Evolutionary conservation across 2,113 vertebrate genomes (phyloP).

Genomic region (Echinops telfairi): DNA sequence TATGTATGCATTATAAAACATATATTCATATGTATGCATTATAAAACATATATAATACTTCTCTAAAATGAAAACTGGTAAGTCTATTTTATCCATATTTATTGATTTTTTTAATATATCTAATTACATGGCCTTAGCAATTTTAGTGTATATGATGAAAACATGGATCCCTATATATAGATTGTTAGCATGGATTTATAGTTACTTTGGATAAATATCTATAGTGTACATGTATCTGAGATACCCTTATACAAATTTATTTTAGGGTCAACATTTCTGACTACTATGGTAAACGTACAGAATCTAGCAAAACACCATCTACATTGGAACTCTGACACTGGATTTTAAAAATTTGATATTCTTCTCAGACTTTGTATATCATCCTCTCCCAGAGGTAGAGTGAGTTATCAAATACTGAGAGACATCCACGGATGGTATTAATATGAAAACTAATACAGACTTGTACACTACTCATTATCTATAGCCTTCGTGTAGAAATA

Average conservation of each 20-base stretch:
- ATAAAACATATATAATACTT: not conserved
- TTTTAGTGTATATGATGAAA: not conserved
- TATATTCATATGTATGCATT: not conserved
- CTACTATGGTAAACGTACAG: not conserved
- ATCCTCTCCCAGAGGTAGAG: not conserved
- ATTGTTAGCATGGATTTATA: not conserved
- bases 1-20: not conserved
- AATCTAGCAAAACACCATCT: not conserved
- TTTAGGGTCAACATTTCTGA: not conserved
- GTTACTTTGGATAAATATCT: not conserved
- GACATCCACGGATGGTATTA: not conserved
- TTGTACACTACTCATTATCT: not conserved
- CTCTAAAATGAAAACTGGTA: not conserved
- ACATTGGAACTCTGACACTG: not conserved
- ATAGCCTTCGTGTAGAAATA: not conserved
- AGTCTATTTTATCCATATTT: not conserved
- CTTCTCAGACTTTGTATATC: not conserved
- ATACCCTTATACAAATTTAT: not conserved
- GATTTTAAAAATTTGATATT: not conserved
- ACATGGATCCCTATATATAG: not conserved
- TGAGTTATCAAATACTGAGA: not conserved
- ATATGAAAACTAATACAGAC: not conserved
- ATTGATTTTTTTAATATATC: not conserved
- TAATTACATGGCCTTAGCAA: not conserved
- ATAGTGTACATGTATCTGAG: not conserved